Base-by-base conservation (phyloP, 2,888 invertebrate genomes). In the Napeogenes sylphis region DNA sequence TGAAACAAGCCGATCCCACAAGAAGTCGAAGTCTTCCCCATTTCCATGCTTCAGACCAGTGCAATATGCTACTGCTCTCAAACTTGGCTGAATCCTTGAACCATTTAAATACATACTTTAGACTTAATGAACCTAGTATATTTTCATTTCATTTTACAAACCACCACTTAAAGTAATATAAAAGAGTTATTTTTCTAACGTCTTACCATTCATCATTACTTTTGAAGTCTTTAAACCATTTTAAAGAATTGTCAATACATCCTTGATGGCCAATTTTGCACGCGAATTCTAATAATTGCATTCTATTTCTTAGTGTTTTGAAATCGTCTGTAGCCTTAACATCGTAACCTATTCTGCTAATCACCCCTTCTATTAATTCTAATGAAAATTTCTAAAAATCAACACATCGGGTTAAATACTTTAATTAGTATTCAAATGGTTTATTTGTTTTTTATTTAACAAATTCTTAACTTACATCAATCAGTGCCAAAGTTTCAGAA, bases 21-120 rank as follows among this genome's bases (percentile, higher is more conserved):
- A 78, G 74, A 92, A 93, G 0, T 93, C 83, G 91, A 94, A 96
- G 66, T 94, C 93, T 0, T 85, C 82, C 6, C 81, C 82, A 2
- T 83, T 82, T 0, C 94, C 94, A 57, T 89, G 75, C 12, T 90
- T 85, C 3, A 95, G 77, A 0, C 93, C 95, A 21, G 89, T 90
- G 77, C 95, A 95, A 79, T 95, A 95, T 0, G 94, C 92, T 0
- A 92, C 86, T 0, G 89, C 78, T 62, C 93, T 91, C 3, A 90
- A 72, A 57, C 90, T 90, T 53, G 89, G 84, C 3, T 83, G 45
- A 14, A 90, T 80, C 58, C 90, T 90, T 64, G 8, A 65, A 70
- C 55, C 38, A 53, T 42, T 4, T 42, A 14, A 56, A 59, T 42
- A 10, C 3, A 42, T 10, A 5, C 6, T 35, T 35, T 5, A 35